Evolutionary conservation across 2,113 vertebrate species (phyloP), one percentile per base, ranked within the genome.

Genomic region (Pollimyrus isidori): DNA sequence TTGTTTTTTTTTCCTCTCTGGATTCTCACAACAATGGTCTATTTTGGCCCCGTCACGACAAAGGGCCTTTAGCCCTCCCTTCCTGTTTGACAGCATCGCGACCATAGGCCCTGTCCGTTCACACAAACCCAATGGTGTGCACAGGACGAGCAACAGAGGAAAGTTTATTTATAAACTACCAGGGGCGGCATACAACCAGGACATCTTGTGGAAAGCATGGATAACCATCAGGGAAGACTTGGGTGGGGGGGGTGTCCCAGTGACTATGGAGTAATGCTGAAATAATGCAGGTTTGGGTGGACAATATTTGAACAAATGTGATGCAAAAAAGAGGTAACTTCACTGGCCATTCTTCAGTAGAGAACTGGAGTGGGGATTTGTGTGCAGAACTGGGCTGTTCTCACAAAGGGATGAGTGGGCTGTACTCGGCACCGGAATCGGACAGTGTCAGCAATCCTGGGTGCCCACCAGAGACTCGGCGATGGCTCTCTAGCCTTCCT

Each of bases 1-100:
- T 50, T 80, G 73, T 84, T 56, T 39, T 83, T 35, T 53, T 85
- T 80, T 73, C 7, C 46, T 4, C 50, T 56, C 35, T 83, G 49
- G 73, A 62, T 84, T 89, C 83, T 84, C 80, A 85, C 88, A 89
- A 89, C 88, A 89, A 89, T 89, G 88, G 88, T 83, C 88, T 89
- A 89, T 89, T 89, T 89, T 89, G 23, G 88, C 80, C 88, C 80
- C 88, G 85, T 89, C 88, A 89, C 56, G 80, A 89, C 88, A 89
- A 84, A 89, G 26, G 88, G 50, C 88, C 88, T 85, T 62, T 48
- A 62, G 39, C 76, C 76, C 88, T 85, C 80, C 88, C 88, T 89
- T 89, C 80, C 88, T 82, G 88, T 83, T 89, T 83, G 35, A 89
- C 49, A 45, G 49, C 49, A 53, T 35, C 48, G 48, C 88, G 23